These are phyloP conservation scores for Champsocephalus gunnari DNA, from an alignment of 2,797 vertebrate species.

Conservation along the genomic window DNA sequence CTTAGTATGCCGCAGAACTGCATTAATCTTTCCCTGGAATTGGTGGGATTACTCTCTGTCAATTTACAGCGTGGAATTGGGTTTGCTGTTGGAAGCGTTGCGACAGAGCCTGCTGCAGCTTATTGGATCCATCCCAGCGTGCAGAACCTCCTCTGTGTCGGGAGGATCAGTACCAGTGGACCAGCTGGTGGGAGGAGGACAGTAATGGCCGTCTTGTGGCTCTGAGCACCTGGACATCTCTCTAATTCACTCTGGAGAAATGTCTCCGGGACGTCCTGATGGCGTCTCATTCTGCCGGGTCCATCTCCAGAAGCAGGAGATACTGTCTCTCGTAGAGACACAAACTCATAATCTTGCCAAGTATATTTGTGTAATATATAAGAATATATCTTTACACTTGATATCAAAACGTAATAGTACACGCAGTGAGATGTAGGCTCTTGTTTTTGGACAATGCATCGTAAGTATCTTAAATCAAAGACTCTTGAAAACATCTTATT, in stretches of 20 bases:
- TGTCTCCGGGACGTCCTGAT: slow-evolving; percentile 48
- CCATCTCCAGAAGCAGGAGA: slow-evolving; percentile 56
- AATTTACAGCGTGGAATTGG: slow-evolving; percentile 68
- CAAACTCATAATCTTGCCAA: no score
- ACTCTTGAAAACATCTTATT: no score
- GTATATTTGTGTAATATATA: no score
- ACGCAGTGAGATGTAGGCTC: no score
- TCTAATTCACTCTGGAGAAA: slow-evolving; percentile 69
- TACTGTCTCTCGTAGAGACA: slow-evolving; percentile 9
- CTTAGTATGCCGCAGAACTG: slow-evolving; percentile 55
- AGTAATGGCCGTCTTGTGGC: slow-evolving; percentile 61
- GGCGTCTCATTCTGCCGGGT: slow-evolving; percentile 45
- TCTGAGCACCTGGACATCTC: slow-evolving; percentile 72
- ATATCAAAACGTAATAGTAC: no score
- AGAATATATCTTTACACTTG: no score
- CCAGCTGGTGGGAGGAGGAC: slow-evolving; percentile 73
- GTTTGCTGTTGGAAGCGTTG: slow-evolving; percentile 61
- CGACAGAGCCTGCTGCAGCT: slow-evolving; percentile 45
- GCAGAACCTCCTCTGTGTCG: slow-evolving; percentile 48
- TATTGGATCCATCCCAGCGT: slow-evolving; percentile 65
- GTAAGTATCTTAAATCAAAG: no score
- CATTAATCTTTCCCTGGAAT: slow-evolving; percentile 71
- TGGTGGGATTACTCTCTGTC: slow-evolving; percentile 73
- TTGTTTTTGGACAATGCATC: no score
- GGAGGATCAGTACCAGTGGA: slow-evolving; percentile 57